These are phyloP conservation scores for Turdus rufiventris DNA, from an alignment of 2,113 vertebrate species.

Conservation along the genomic window DNA sequence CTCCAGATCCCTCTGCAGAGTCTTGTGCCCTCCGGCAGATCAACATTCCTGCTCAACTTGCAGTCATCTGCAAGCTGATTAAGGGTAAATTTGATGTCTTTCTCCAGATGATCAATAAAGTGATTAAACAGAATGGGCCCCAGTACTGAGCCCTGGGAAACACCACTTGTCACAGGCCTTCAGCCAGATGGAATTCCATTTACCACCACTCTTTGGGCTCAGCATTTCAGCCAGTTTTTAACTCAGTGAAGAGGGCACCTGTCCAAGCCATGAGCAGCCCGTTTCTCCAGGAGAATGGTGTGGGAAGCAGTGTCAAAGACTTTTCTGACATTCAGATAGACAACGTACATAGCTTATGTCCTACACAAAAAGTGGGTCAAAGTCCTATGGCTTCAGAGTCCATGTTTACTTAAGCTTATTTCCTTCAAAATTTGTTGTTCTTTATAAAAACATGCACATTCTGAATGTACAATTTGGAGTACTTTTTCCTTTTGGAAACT, in stretches of 20 bases:
- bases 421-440: background rate
- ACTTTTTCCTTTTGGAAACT: background rate
- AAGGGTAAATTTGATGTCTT: background rate
- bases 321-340: background rate
- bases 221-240: background rate
- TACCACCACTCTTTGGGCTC: background rate
- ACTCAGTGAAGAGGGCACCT: background rate
- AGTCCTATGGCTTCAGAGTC: background rate
- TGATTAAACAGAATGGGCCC: background rate
- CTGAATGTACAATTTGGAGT: background rate
- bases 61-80: background rate
- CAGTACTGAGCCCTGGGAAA: background rate
- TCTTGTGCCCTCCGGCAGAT: background rate
- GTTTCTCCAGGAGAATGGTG: background rate
- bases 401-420: background rate
- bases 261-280: background rate
- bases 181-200: background rate
- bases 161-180: no score
- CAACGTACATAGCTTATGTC: background rate
- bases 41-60: background rate
- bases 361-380: background rate
- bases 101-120: background rate
- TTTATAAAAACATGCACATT: background rate
- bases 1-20: background rate
- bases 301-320: background rate